Evolutionary conservation across 2,113 vertebrate genomes (phyloP).

Genomic region (Sylvietta virens): DNA sequence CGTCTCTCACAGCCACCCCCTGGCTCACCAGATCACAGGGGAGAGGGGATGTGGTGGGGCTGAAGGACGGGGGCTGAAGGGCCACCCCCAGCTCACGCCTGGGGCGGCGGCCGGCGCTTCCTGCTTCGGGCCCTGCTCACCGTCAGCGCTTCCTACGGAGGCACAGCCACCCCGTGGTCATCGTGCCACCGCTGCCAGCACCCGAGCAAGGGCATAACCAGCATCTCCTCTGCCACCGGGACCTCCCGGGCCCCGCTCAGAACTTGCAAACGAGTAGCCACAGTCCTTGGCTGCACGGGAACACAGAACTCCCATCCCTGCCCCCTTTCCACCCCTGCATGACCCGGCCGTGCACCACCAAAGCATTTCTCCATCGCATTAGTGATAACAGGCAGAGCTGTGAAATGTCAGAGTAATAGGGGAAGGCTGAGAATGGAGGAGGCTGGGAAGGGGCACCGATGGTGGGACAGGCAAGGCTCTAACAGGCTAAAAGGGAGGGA

Average conservation of each 20-base stretch:
- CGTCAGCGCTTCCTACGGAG: accelerated
- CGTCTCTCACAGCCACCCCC: background rate
- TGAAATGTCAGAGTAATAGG: background rate
- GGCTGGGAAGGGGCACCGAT: background rate
- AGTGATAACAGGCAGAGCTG: background rate
- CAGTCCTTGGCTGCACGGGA: accelerated
- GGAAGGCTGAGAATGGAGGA: background rate
- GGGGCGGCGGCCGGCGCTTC: accelerated
- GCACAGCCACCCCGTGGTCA: background rate
- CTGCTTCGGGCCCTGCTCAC: background rate
- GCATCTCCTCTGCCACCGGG: accelerated
- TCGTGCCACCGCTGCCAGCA: background rate
- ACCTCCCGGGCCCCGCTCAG: accelerated
- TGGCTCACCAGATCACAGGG: background rate
- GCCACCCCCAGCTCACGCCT: background rate
- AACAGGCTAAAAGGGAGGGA: background rate
- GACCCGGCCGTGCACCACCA: background rate
- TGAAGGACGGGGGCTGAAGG: background rate
- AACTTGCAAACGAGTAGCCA: background rate
- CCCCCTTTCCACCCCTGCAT: background rate
- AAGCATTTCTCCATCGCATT: background rate
- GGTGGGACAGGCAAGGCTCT: background rate
- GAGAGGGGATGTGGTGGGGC: constrained; percentile 13
- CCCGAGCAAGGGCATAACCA: background rate
- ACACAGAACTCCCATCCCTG: background rate